These are phyloP conservation scores for Chalcosyrphus nemorum DNA, from an alignment of 2,888 invertebrate species.

Conservation along the genomic window DNA sequence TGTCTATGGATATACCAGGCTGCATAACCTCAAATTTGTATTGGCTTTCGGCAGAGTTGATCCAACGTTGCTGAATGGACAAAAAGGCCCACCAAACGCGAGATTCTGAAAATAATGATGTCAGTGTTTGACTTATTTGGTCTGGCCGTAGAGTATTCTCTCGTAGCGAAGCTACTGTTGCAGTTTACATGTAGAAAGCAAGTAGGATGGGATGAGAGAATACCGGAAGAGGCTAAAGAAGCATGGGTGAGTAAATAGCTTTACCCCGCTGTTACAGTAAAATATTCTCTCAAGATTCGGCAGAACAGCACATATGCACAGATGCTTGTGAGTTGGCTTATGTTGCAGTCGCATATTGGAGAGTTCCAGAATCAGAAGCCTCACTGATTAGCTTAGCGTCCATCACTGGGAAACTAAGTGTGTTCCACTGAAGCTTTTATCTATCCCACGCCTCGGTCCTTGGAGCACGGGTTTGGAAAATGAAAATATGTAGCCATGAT, in stretches of 20 bases:
- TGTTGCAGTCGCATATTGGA: constrained; percentile 49
- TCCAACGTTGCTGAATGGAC: constrained; percentile 17
- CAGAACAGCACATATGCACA: constrained; percentile 53
- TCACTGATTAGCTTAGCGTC: neutral
- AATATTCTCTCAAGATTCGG: neutral
- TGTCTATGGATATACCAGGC: too few species aligned
- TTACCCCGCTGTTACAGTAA: constrained; percentile 36
- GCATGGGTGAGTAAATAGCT: too few species aligned
- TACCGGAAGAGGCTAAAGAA: too few species aligned
- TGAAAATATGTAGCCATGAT: constrained; percentile 13
- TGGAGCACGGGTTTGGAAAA: constrained; percentile 15
- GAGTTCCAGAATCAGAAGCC: neutral
- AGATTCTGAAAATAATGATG: too few species aligned
- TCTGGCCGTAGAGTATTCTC: too few species aligned
- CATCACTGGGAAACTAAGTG: constrained; percentile 38
- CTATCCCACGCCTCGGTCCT: constrained; percentile 50
- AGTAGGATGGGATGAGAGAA: too few species aligned
- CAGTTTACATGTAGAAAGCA: too few species aligned
- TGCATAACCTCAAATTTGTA: constrained; percentile 68
- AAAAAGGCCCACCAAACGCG: neutral
- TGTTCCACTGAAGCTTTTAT: constrained; percentile 29
- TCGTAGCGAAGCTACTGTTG: too few species aligned
- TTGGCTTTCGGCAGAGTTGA: constrained; percentile 35
- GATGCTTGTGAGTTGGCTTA: constrained; percentile 55
- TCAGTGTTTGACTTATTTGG: too few species aligned